Percentiles rank a stretch among this genome's conserved stretches.
Conservation (phyloP, 2,113 vertebrate genomes). For the cattle (Bos taurus) region ARS-UCD2.0 NC_037347.1:6103001-6103500, state of each 20-base stretch:
- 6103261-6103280: too few relatives aligned
- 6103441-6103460: neutral
- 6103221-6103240: too few relatives aligned
- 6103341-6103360: neutral
- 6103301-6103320: too few relatives aligned
- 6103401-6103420: neutral
- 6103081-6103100: neutral
- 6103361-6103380: neutral
- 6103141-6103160: neutral
- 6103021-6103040: neutral
- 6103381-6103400: neutral
- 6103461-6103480: neutral
- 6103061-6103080: neutral
- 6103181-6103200: neutral
- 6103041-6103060: neutral
- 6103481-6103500: too few relatives aligned
- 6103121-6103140: neutral
- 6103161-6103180: neutral
- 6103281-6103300: fast-evolving
- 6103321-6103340: neutral
- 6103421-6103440: neutral
- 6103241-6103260: too few relatives aligned
- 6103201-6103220: neutral
- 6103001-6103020: neutral
- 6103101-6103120: neutral